phyloP scores from a whole-genome alignment of 2,113 vertebrate genomes.

The Siniperca knerii region DNA sequence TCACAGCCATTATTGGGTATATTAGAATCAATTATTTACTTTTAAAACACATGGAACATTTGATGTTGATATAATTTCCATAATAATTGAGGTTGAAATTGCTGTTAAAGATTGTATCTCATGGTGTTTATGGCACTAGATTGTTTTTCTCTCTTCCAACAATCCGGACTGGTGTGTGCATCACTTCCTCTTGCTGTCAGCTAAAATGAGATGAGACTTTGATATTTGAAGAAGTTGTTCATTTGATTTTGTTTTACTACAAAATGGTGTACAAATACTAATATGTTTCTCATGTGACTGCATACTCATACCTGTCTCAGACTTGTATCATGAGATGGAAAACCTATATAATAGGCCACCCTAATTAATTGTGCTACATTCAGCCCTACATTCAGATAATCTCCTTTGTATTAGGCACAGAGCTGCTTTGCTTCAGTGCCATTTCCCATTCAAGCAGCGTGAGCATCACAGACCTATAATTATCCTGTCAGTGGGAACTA shows the following conservation, averaged over 20 bases:
- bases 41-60: too few relatives aligned
- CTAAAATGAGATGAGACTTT: background rate
- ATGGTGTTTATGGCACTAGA: background rate
- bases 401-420: constrained; percentile 3
- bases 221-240: background rate
- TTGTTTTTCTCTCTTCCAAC: background rate
- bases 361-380: constrained; percentile 14
- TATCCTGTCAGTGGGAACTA: constrained; percentile 16
- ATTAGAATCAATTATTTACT: too few relatives aligned
- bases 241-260: background rate
- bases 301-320: background rate
- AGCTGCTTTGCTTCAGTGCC: background rate
- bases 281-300: background rate
- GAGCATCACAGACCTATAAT: constrained; percentile 20
- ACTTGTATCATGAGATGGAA: background rate
- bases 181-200: too few relatives aligned
- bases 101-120: background rate
- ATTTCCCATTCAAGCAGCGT: constrained; percentile 6
- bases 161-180: too few relatives aligned
- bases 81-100: background rate
- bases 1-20: too few relatives aligned
- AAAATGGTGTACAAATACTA: background rate
- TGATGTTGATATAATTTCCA: background rate
- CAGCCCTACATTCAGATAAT: constrained; percentile 1
- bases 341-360: background rate